A percentile compares a stretch with the other conserved stretches of the same genome.
phyloP scores from a whole-genome alignment of 2,797 vertebrate genomes.

The Echeneis naucrates region DNA sequence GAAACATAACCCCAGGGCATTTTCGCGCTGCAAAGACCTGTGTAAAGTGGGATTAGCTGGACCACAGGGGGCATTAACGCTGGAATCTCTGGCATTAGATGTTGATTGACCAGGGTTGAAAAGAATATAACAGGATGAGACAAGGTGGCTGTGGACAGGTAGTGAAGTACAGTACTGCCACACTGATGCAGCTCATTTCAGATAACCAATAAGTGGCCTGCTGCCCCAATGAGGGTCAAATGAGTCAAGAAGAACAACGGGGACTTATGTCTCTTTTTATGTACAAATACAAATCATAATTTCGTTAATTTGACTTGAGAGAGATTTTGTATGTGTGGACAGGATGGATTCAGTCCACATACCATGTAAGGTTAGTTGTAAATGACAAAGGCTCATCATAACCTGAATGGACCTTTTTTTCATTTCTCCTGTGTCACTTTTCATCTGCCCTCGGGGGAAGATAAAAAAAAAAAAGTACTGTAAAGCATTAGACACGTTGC shows the following conservation, averaged over 20 bases:
- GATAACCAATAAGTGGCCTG: not conserved
- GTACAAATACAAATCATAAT: not conserved
- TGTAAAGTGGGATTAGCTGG: constrained; percentile 62
- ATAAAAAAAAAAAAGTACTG: constrained; percentile 47
- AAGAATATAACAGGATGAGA: constrained; percentile 28
- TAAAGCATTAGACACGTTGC: constrained; percentile 30
- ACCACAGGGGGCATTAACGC: constrained; percentile 45
- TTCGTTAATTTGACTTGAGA: not conserved
- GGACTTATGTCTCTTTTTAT: constrained; percentile 3
- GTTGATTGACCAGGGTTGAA: constrained; percentile 39
- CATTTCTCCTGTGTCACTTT: constrained; percentile 55
- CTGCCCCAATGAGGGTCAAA: constrained; percentile 5
- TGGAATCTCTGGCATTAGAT: constrained; percentile 27
- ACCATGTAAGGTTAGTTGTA: constrained; percentile 41
- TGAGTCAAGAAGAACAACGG: not conserved
- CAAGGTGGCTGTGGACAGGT: constrained; percentile 10
- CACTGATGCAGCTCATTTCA: constrained; percentile 1
- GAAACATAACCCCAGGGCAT: constrained; percentile 59
- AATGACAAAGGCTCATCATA: constrained; percentile 37
- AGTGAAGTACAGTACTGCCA: not conserved
- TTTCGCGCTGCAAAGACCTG: constrained; percentile 47
- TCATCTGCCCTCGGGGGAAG: constrained; percentile 36
- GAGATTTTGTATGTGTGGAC: not conserved
- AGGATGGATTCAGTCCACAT: constrained; percentile 8
- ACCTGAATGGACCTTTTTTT: constrained; percentile 37